phyloP scores from a whole-genome alignment of 2,888 invertebrate species.

The Cyaniris semiargus region DNA sequence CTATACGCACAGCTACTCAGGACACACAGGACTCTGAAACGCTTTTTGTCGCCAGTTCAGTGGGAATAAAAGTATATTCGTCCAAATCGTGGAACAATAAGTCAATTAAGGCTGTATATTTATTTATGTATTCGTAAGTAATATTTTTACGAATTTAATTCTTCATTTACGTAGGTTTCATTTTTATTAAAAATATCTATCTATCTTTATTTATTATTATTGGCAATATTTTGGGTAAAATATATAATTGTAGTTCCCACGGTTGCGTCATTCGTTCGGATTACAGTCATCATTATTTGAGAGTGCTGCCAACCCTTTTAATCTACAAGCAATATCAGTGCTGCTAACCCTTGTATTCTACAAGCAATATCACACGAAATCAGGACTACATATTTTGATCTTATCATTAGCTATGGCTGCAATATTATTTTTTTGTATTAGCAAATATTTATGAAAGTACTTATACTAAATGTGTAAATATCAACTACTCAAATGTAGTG shows the following conservation, averaged over 20 bases:
- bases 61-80: slow-evolving; percentile 34
- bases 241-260: slow-evolving; percentile 32
- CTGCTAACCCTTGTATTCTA: slow-evolving; percentile 30
- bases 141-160: too few species aligned
- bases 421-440: slow-evolving; percentile 23
- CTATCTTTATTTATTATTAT: neutral
- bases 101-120: neutral
- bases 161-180: too few species aligned
- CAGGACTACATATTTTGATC: slow-evolving; percentile 31
- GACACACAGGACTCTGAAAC: slow-evolving; percentile 32
- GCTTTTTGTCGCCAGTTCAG: slow-evolving; percentile 34
- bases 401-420: slow-evolving; percentile 32
- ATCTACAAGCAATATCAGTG: slow-evolving; percentile 28
- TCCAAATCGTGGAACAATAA: slow-evolving; percentile 34
- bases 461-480: slow-evolving; percentile 32
- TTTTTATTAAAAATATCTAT: too few species aligned
- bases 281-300: neutral
- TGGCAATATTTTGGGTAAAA: slow-evolving; percentile 32
- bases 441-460: too few species aligned
- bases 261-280: slow-evolving; percentile 32
- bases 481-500: slow-evolving; percentile 32
- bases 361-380: slow-evolving; percentile 32
- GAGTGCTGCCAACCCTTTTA: slow-evolving; percentile 30
- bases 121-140: too few species aligned
- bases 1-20: slow-evolving; percentile 33